Conservation (phyloP, 2,797 vertebrate species). For the Pteronotus mesoamericanus region DNA sequence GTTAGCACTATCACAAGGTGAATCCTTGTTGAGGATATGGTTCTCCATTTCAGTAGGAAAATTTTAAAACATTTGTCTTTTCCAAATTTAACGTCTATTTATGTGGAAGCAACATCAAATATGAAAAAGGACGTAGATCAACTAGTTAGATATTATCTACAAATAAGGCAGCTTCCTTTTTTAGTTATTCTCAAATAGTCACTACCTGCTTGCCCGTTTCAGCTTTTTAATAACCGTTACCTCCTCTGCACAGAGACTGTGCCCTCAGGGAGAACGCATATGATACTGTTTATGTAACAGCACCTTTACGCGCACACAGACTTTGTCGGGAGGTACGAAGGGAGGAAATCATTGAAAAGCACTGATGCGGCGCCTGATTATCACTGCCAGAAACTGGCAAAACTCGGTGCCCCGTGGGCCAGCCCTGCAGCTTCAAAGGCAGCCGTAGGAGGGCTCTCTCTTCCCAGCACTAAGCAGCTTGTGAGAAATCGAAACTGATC, state of each 20-base stretch:
- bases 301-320: background rate
- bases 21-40: background rate
- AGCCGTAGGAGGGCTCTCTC: conserved; percentile 7
- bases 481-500: background rate
- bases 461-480: background rate
- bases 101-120: background rate
- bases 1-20: background rate
- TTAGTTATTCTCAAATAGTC: background rate
- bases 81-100: background rate
- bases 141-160: background rate
- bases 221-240: background rate
- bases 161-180: background rate
- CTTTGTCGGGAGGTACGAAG: background rate
- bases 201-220: background rate
- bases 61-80: background rate
- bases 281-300: background rate
- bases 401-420: background rate
- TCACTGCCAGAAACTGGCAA: background rate
- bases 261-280: background rate
- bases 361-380: background rate
- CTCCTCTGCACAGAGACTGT: background rate
- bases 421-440: background rate
- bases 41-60: background rate
- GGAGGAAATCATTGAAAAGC: background rate
- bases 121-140: background rate